These are phyloP conservation scores for Strigops habroptila DNA, from an alignment of 2,113 vertebrate genomes.

Conservation along the genomic window DNA sequence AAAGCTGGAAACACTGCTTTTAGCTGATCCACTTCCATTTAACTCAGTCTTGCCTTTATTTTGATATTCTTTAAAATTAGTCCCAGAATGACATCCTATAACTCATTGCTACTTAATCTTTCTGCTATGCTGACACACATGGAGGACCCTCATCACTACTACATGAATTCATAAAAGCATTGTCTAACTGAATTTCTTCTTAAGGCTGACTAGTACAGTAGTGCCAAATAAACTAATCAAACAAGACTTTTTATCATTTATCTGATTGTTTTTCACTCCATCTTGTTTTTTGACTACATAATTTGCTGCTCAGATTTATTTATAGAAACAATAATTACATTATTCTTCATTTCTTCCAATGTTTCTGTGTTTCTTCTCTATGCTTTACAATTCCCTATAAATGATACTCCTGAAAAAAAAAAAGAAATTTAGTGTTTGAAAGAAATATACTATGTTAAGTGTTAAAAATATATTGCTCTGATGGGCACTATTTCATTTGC, in stretches of 20 bases:
- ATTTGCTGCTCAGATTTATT: not conserved
- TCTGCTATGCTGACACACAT: not conserved
- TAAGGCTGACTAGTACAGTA: not conserved
- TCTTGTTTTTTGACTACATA: not conserved
- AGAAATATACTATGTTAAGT: not conserved
- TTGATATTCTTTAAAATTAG: not conserved
- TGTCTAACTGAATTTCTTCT: not conserved
- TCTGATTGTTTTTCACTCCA: not conserved
- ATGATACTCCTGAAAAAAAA: not conserved
- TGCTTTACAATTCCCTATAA: not conserved
- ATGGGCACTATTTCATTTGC: not conserved
- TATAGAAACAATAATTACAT: not conserved
- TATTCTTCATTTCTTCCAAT: not conserved
- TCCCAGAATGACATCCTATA: not conserved
- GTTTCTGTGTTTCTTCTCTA: not conserved
- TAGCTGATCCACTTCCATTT: not conserved
- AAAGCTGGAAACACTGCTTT: not conserved
- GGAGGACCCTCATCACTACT: not conserved
- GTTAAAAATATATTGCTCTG: not conserved
- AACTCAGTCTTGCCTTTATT: not conserved
- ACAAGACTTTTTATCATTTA: not conserved
- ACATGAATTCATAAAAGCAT: not conserved
- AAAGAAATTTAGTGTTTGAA: not conserved
- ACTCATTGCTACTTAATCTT: not conserved
- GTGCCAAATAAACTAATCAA: not conserved